Conservation (phyloP, 2,888 invertebrate genomes). For the Eumerus sabulonum region DNA sequence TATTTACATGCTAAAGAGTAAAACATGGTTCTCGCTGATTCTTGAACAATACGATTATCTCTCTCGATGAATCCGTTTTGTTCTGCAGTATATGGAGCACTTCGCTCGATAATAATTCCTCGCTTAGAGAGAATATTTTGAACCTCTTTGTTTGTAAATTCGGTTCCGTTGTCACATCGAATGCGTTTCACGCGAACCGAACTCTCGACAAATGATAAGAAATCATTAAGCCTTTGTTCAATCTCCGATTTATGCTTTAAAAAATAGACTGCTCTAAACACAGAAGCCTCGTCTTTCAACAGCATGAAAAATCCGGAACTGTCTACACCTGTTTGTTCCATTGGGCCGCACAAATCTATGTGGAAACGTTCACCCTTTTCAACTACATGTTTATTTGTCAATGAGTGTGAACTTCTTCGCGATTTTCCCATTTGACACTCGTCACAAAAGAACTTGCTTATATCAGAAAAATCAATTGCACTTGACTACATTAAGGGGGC, state of each 20-base stretch:
- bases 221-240: too few relatives aligned
- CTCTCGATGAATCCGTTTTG: conserved; percentile 2
- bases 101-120: conserved; percentile 1
- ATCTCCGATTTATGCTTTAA: too few relatives aligned
- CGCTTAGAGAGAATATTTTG: background rate
- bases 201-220: too few relatives aligned
- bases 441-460: background rate
- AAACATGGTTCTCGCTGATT: background rate
- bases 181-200: too few relatives aligned
- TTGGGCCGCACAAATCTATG: background rate
- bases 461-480: too few relatives aligned
- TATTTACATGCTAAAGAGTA: background rate
- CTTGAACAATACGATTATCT: background rate
- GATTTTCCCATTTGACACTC: conserved; percentile 1
- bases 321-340: background rate
- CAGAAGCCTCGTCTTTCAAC: too few relatives aligned
- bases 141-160: background rate
- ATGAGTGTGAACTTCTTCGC: background rate
- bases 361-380: background rate
- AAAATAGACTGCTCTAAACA: too few relatives aligned
- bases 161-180: conserved; percentile 1
- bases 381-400: background rate
- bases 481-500: background rate
- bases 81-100: background rate
- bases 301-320: background rate